Base-by-base conservation (phyloP, 2,888 invertebrate genomes). In the Lasioglossum calceatum region DNA sequence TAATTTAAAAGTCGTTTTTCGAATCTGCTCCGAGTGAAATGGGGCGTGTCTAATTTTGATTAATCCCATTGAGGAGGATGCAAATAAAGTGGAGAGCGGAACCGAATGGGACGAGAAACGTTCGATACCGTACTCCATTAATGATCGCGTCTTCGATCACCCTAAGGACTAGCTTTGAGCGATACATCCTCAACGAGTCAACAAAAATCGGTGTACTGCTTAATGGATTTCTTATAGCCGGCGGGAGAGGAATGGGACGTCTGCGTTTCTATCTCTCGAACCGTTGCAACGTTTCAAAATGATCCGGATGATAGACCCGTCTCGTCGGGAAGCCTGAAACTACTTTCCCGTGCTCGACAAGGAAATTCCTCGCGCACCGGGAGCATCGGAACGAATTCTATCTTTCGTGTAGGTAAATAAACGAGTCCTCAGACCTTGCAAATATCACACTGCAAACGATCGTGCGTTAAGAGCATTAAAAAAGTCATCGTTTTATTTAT, bases 211-310 rank as follows among this genome's bases (percentile, higher is more conserved):
- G 47, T 77, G 86, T 72, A 42, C 42, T 14, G 58, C 77, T 81
- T 84, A 82, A 87, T 84, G 79, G 87, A 82, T 87, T 84, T 87
- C 84, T 84, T 87, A 82, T 76, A 81, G 72, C 50, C 74, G 7
- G 5, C 8, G 23, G 50, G 50, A 58, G 27, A 5, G 42, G 70
- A 54, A 19, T 23, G 27, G 19, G 19, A 44, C 54, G 67, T 58
- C 36, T 58, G 70, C 70, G 71, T 79, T 81, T 73, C 77, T 42
- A 27, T 44, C 64, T 39, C 80, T 64, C 32, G 61, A 32, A 42
- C 58, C 50, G 32, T 32, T 12, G 77, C 27, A 64, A 32, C 47
- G 47, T 74, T 32, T 12, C 36, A n/a, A 44, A 79, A 82, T 74
- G 74, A 67, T 36, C 67, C 39, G 39, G 23, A 73, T 36, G 61